A percentile compares a stretch with the other conserved stretches of the same genome.
These are phyloP conservation scores for honey bee (Apis mellifera) DNA, from an alignment of 1,140 invertebrate species.

Conservation along the genomic window DNA sequence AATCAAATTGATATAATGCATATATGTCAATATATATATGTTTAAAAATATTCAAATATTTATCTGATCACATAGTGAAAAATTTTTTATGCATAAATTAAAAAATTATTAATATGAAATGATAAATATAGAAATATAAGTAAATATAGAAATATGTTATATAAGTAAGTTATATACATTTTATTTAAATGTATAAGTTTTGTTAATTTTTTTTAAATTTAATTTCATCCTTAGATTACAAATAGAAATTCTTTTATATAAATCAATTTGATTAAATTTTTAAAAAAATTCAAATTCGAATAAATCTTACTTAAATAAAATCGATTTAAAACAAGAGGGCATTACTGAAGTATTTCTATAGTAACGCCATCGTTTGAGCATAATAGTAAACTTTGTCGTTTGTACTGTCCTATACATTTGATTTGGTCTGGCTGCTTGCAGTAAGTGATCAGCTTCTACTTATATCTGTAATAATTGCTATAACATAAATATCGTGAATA, in stretches of 20 bases:
- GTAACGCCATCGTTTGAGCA: neutral
- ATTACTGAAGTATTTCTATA: neutral
- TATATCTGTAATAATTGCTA: conserved; percentile 1
- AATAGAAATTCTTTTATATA: neutral
- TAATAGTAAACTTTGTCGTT: neutral
- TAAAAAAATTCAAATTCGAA: too few species aligned
- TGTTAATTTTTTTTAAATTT: neutral
- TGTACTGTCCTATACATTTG: neutral
- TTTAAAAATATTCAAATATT: too few species aligned
- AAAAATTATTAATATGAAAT: too few species aligned
- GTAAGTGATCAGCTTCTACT: neutral
- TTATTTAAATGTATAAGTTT: neutral
- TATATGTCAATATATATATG: too few species aligned
- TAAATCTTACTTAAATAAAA: neutral
- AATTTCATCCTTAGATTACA: too few species aligned
- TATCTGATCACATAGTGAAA: neutral
- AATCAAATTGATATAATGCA: too few species aligned
- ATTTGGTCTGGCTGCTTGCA: neutral
- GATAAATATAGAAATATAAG: too few species aligned
- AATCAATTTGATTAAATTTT: neutral
- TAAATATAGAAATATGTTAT: too few species aligned
- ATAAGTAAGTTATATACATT: neutral
- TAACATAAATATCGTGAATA: neutral
- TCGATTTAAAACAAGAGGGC: neutral
- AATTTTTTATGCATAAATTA: neutral